Evolutionary conservation across 2,888 invertebrate species (phyloP).

Genomic region (Leptinotarsa peninsularis): DNA sequence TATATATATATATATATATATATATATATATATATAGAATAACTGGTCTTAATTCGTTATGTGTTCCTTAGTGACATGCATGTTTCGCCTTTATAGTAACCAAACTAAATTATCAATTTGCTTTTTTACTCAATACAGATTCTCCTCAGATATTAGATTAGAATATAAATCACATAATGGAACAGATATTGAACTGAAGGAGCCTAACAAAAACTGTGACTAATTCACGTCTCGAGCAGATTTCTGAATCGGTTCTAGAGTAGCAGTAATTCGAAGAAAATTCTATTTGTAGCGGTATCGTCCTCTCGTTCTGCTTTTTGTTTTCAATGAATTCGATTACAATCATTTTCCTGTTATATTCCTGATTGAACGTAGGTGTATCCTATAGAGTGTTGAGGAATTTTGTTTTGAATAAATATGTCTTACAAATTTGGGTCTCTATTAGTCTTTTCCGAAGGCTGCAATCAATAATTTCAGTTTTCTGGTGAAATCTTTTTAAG

Average conservation of each 20-base stretch:
- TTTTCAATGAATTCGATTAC: not conserved
- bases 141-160: not conserved
- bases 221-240: conserved; percentile 33
- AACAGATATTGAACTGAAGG: not conserved
- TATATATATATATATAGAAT: too few relatives aligned
- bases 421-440: too few relatives aligned
- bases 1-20: too few relatives aligned
- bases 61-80: not conserved
- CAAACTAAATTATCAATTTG: not conserved
- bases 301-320: conserved; percentile 38
- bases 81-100: not conserved
- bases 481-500: too few relatives aligned
- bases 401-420: too few relatives aligned
- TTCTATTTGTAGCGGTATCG: conserved; percentile 42
- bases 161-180: conserved; percentile 7
- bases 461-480: too few relatives aligned
- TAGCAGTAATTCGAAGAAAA: conserved; percentile 40
- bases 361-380: not conserved
- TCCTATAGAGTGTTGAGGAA: too few relatives aligned
- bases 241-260: conserved; percentile 40
- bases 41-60: too few relatives aligned
- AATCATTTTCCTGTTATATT: not conserved
- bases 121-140: not conserved
- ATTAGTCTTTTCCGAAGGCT: too few relatives aligned
- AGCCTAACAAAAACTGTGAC: conserved; percentile 30